Percentiles rank a stretch among this genome's conserved stretches.
These are phyloP conservation scores for Trachymyrmex septentrionalis DNA, from an alignment of 1,140 invertebrate species.

Conservation along the genomic window DNA sequence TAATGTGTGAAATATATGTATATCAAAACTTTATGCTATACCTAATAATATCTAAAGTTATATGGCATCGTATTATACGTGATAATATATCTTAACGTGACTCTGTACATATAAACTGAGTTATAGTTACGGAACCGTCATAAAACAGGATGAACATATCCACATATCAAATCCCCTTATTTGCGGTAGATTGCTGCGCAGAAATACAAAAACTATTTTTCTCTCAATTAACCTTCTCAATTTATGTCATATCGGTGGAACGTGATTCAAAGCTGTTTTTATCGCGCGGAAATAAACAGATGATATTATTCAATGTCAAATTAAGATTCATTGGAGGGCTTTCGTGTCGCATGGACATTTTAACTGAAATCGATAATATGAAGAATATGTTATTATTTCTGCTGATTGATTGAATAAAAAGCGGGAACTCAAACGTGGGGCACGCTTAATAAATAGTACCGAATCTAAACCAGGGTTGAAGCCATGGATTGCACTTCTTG, in stretches of 20 bases:
- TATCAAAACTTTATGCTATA: neutral
- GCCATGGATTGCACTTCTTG: conserved; percentile 35
- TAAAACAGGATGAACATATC: conserved; percentile 33
- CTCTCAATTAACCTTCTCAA: neutral
- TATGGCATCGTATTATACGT: neutral
- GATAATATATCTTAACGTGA: conserved; percentile 9
- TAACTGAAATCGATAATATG: conserved; percentile 13
- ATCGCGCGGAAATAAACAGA: conserved; percentile 22
- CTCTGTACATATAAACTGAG: conserved; percentile 20
- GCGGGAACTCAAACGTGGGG: neutral
- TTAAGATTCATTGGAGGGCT: conserved; percentile 14
- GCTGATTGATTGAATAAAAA: neutral
- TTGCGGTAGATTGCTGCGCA: neutral
- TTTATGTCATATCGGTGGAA: neutral
- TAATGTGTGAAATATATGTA: neutral
- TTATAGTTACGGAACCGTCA: conserved; percentile 15
- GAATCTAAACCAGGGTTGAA: conserved; percentile 40
- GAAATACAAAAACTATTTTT: neutral
- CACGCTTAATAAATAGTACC: conserved; percentile 38
- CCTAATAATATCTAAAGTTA: neutral
- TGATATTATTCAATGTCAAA: conserved; percentile 16
- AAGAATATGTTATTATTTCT: conserved; percentile 28
- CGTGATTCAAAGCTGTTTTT: conserved; percentile 28
- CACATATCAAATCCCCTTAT: conserved; percentile 13
- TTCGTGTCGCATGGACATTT: conserved; percentile 2